Evolutionary conservation across 2,113 vertebrate species (phyloP), one percentile per base, ranked within the genome.

Genomic region (Proterorhinus semilunaris): DNA sequence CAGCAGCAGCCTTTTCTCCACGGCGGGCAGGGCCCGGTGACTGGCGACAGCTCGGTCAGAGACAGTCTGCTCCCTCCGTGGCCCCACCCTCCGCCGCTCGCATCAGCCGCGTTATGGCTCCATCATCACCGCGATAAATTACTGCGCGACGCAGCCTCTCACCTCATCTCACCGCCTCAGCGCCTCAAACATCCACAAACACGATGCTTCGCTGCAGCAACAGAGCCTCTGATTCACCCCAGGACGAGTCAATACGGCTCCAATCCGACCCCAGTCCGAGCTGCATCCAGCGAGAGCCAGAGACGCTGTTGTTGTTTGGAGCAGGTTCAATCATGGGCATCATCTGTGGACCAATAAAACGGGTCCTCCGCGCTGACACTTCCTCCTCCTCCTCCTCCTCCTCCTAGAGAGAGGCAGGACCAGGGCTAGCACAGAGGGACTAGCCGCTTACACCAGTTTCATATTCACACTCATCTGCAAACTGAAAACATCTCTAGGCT

Each of bases 101-200:
- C 58, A 61, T 61, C 58, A 61, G 58, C 58, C 58, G 58, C 58
- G 58, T 61, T 61, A 61, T 61, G 58, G 58, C 58, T 61, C 58
- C 58, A 61, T 61, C 58, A 61, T 61, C 58, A 61, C 58, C 58
- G 42, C 58, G 58, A 61, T 61, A 61, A 61, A 61, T 61, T 61
- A 61, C 58, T 61, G 13, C 58, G 42, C 58, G 36, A 42, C 58
- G 58, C 58, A 61, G 58, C 58, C 58, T 61, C 58, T 61, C 58
- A 61, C 58, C 58, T 61, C 58, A 61, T 61, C 58, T 61, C 58
- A 61, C 43, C 58, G 58, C 58, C 13, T n/a, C 58, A n/a, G 58
- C 10, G 58, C 42, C 42, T 42, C 44, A 61, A 61, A 61, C 58
- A 45, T 61, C 58, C 42, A 61, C 58, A 45, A 15, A 61, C 58